Evolutionary conservation across 2,888 invertebrate species (phyloP).

Genomic region (Drosophila mulleri): DNA sequence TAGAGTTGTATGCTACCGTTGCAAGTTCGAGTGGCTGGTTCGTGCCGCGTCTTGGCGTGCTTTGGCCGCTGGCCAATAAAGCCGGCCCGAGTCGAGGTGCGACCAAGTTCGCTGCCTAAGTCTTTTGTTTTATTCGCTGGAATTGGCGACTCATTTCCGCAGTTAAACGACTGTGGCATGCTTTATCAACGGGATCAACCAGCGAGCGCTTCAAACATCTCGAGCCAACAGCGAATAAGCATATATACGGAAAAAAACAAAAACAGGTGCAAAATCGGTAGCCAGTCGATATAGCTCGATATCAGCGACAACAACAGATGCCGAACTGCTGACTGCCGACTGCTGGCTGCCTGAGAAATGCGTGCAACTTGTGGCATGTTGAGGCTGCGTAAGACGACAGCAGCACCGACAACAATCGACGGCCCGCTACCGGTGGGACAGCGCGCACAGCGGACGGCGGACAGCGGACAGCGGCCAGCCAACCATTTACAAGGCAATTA

Average conservation of each 20-base stretch:
- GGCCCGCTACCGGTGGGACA: conserved; percentile 66
- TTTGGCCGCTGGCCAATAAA: conserved; percentile 67
- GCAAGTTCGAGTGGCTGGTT: conserved; percentile 59
- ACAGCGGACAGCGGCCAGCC: conserved; percentile 26
- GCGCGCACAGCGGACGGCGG: neutral
- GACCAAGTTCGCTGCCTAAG: conserved; percentile 64
- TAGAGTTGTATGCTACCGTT: conserved; percentile 77
- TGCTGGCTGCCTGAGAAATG: conserved; percentile 57
- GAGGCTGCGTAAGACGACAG: conserved; percentile 59
- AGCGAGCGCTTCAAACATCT: conserved; percentile 57
- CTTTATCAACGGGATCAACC: conserved; percentile 78
- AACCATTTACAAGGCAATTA: conserved; percentile 81
- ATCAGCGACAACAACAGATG: conserved; percentile 40
- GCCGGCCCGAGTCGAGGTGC: conserved; percentile 46
- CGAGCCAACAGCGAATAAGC: conserved; percentile 15
- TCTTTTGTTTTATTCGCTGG: conserved; percentile 72
- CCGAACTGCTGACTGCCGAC: conserved; percentile 32
- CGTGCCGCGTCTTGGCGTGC: conserved; percentile 72
- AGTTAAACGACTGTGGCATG: conserved; percentile 68
- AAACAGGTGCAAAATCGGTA: conserved; percentile 78
- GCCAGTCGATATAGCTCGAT: conserved; percentile 73
- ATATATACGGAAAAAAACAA: conserved; percentile 1
- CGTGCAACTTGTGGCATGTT: conserved; percentile 76
- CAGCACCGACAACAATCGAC: conserved; percentile 59
- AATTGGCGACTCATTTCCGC: conserved; percentile 77